Percentiles rank a stretch among this genome's conserved stretches.
Evolutionary conservation across 2,888 invertebrate species (phyloP).

Genomic region (Eretmocerus hayati): DNA sequence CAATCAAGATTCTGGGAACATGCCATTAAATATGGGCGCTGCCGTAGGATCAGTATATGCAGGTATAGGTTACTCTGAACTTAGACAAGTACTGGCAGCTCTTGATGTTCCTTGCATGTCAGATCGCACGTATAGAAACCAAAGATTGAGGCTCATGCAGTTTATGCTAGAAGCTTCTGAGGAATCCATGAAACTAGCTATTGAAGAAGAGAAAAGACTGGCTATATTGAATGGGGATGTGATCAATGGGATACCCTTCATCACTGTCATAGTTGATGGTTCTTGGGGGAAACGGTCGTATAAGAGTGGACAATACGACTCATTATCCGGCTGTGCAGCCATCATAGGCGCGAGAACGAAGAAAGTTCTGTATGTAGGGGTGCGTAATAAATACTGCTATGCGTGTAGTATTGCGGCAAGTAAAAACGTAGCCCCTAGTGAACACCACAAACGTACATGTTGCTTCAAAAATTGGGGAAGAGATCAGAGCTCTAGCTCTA

Average conservation of each 20-base stretch:
- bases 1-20: too few species aligned
- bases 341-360: conserved; percentile 22
- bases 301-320: conserved; percentile 20
- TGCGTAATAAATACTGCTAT: conserved; percentile 31
- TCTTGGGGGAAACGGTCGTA: conserved; percentile 27
- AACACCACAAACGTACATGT: too few species aligned
- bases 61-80: too few species aligned
- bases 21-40: too few species aligned
- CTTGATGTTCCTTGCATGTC: too few species aligned
- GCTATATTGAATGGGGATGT: conserved; percentile 13
- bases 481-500: conserved; percentile 28
- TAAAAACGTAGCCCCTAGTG: too few species aligned
- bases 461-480: conserved; percentile 30
- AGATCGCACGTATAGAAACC: too few species aligned
- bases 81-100: too few species aligned
- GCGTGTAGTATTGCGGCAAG: conserved; percentile 13
- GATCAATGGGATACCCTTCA: conserved; percentile 18
- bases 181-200: conserved; percentile 16
- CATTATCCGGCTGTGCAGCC: conserved; percentile 20
- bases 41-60: too few species aligned
- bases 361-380: conserved; percentile 28
- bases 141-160: too few species aligned
- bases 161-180: too few species aligned
- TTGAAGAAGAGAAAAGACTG: conserved; percentile 14
- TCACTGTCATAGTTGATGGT: conserved; percentile 22